phyloP scores from a whole-genome alignment of 2,888 invertebrate genomes.

The Iphiclides podalirius region DNA sequence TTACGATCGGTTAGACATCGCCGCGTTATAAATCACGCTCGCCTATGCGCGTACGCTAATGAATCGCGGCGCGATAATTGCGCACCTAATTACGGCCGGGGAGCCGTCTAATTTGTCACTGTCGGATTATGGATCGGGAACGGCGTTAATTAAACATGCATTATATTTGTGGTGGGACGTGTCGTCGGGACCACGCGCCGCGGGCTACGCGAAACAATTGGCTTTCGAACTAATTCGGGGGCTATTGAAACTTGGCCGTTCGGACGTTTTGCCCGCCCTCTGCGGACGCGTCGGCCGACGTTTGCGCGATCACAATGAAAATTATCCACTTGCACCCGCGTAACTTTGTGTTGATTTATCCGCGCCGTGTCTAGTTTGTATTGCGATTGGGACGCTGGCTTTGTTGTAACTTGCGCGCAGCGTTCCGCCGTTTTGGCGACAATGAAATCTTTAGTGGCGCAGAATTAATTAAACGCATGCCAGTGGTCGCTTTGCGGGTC shows the following conservation, averaged over 20 bases:
- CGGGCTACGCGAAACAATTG: conserved; percentile 50
- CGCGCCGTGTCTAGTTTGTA: conserved; percentile 25
- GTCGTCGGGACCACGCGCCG: conserved; percentile 36
- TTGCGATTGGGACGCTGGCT: conserved; percentile 21
- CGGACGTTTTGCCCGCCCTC: conserved; percentile 41
- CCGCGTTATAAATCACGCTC: conserved; percentile 71
- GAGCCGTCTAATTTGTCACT: conserved; percentile 75
- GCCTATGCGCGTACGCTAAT: conserved; percentile 67
- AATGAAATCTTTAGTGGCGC: conserved; percentile 15
- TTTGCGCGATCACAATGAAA: conserved; percentile 36
- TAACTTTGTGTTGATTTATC: conserved; percentile 34
- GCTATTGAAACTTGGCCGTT: conserved; percentile 42
- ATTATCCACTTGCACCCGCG: conserved; percentile 38
- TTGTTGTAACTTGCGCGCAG: conserved; percentile 17
- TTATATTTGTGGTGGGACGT: conserved; percentile 65
- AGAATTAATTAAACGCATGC: conserved; percentile 9
- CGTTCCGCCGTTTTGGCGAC: conserved; percentile 6
- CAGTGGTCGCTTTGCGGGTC: not conserved
- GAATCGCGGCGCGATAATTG: conserved; percentile 76
- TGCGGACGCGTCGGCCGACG: conserved; percentile 36
- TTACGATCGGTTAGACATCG: conserved; percentile 62
- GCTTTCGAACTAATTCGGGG: conserved; percentile 52
- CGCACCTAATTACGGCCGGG: conserved; percentile 73
- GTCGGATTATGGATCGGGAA: conserved; percentile 78
- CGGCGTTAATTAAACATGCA: conserved; percentile 75